phyloP scores from a whole-genome alignment of 92 coral and sea anemone species.

The Pocillopora grandis region DNA sequence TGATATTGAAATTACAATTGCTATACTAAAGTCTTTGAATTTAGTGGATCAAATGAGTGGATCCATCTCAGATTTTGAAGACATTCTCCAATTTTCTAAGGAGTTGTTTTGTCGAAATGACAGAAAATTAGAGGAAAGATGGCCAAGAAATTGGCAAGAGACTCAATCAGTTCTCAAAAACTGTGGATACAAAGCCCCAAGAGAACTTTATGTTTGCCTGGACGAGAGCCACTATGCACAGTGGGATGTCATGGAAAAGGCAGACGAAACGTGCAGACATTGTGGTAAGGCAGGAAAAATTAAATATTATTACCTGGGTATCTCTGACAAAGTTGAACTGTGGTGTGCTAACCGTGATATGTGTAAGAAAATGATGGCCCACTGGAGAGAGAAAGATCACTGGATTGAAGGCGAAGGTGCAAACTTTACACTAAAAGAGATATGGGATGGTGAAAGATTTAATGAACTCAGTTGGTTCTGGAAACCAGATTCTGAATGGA shows the following conservation, averaged over 20 bases:
- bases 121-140: too few species aligned
- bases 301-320: conserved; percentile 52
- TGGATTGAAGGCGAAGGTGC: conserved; percentile 48
- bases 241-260: conserved; percentile 37
- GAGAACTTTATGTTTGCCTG: too few species aligned
- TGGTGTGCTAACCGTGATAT: conserved; percentile 42
- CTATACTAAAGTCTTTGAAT: too few species aligned
- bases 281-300: conserved; percentile 52
- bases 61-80: too few species aligned
- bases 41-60: too few species aligned
- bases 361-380: conserved; percentile 60
- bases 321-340: conserved; percentile 45
- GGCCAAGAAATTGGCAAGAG: too few species aligned
- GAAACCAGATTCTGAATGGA: conserved; percentile 36
- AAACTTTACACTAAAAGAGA: conserved; percentile 38
- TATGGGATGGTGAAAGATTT: conserved; percentile 63
- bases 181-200: too few species aligned
- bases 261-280: conserved; percentile 39
- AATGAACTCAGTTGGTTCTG: conserved; percentile 54
- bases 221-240: too few species aligned
- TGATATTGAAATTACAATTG: too few species aligned
- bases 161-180: too few species aligned
- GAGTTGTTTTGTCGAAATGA: too few species aligned
- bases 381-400: conserved; percentile 49
- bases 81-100: too few species aligned